phyloP scores from a whole-genome alignment of 2,888 invertebrate genomes.

The Ceramica pisi region DNA sequence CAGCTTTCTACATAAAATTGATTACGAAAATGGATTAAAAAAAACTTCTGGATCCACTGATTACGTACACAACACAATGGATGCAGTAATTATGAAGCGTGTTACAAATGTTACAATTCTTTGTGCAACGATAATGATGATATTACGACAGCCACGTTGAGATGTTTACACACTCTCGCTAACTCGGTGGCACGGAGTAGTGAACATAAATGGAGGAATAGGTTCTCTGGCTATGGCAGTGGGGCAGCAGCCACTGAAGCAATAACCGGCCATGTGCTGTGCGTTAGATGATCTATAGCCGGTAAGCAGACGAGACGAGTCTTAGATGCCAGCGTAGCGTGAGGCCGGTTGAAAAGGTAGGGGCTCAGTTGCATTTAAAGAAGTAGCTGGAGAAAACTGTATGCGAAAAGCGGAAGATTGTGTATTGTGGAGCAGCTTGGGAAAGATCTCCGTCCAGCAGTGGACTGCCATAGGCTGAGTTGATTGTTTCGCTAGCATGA shows the following conservation, averaged over 20 bases:
- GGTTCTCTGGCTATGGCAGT: too few relatives aligned
- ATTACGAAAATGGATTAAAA: slow-evolving; percentile 26
- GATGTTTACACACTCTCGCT: slow-evolving; percentile 18
- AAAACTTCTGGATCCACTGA: slow-evolving; percentile 1
- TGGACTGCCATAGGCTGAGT: not conserved
- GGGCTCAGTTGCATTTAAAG: not conserved
- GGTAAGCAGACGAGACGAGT: not conserved
- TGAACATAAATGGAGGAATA: slow-evolving; percentile 5
- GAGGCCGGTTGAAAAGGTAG: too few relatives aligned
- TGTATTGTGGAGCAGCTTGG: not conserved
- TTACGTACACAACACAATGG: slow-evolving; percentile 38
- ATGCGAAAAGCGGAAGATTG: not conserved
- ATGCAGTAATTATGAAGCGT: slow-evolving; percentile 42
- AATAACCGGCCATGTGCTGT: not conserved
- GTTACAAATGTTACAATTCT: slow-evolving; percentile 28
- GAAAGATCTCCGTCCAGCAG: not conserved
- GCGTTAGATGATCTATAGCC: not conserved
- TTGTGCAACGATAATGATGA: slow-evolving; percentile 33
- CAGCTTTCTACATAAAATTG: not conserved
- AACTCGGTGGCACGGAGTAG: slow-evolving; percentile 5
- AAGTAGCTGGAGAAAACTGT: not conserved
- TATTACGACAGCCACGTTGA: slow-evolving; percentile 16
- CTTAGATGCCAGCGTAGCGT: too few relatives aligned
- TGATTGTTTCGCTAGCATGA: not conserved
- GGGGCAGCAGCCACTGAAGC: too few relatives aligned